phyloP scores from a whole-genome alignment of 2,888 invertebrate genomes.

The Dicranocentrus wangi region DNA sequence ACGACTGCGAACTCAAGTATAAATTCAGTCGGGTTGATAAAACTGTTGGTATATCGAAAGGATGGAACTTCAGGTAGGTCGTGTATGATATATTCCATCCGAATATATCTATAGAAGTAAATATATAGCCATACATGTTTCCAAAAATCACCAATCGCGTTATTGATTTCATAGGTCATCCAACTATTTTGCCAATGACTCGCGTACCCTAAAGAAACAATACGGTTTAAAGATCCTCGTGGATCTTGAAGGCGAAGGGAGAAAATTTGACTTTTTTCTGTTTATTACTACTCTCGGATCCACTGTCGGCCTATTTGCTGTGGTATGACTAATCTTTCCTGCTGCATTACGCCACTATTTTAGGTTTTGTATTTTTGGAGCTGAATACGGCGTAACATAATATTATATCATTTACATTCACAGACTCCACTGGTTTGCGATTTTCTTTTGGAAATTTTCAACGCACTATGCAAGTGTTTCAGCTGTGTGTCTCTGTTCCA shows the following conservation, averaged over 20 bases:
- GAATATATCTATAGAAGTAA: too few relatives aligned
- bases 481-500: neutral
- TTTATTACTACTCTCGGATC: slow-evolving; percentile 76
- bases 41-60: neutral
- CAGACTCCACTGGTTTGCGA: slow-evolving; percentile 48
- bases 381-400: neutral
- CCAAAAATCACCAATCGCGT: too few relatives aligned
- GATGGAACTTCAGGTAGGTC: slow-evolving; percentile 33
- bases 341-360: neutral
- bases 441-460: slow-evolving; percentile 44
- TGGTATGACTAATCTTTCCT: slow-evolving; percentile 75
- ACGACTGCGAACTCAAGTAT: slow-evolving; percentile 76
- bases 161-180: neutral
- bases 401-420: neutral
- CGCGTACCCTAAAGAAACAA: slow-evolving; percentile 75
- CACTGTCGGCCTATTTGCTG: slow-evolving; percentile 76
- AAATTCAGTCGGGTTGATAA: slow-evolving; percentile 76
- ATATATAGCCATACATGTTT: too few relatives aligned
- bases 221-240: slow-evolving; percentile 77
- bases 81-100: too few relatives aligned
- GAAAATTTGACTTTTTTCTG: slow-evolving; percentile 77
- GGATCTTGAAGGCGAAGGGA: slow-evolving; percentile 76
- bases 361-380: neutral
- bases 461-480: slow-evolving; percentile 14
- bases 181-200: neutral